Evolutionary conservation across 2,797 vertebrate species (phyloP), one percentile per base, ranked within the genome.

Genomic region (Acanthurus leucopareius): DNA sequence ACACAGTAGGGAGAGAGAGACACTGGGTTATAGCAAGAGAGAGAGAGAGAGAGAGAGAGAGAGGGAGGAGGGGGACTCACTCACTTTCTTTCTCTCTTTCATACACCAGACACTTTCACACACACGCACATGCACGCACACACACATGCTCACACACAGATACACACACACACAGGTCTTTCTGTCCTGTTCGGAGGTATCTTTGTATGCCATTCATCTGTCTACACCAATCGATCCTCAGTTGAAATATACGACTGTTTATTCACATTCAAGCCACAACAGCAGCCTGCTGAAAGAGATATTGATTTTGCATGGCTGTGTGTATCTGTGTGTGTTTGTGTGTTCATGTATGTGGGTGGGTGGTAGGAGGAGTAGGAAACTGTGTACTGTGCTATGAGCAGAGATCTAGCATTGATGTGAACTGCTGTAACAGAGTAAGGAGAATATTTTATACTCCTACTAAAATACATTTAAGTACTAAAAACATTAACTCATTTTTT

Each of bases 211-310:
- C 89, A 92, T 91, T 94, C 91, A 92, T 92, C 92, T 86, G 87
- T 93, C 93, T 85, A 47, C 88, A 76, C 68, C 64, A 63, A 94
- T 94, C 81, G 94, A 96, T 94, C 76, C 83, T 52, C 81, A 10
- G 83, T 89, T 90, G 89, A 93, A 93, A 94, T 91, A 85, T 87
- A 88, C 32, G 58, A 79, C 89, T 93, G 93, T 94, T 95, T 94
- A 93, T 95, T 94, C 93, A 92, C 91, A 91, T 90, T 91, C 90
- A 85, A 74, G 85, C 85, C 84, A 88, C 90, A 92, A 86, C 92
- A 84, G 80, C 75, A 71, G 76, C 45, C 76, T 20, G 79, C 88
- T 91, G 88, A 89, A 91, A 93, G 86, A 90, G 81, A 6, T 89
- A 94, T 94, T 79, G 94, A 94, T 94, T 89, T 69, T 69, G 44